A percentile compares a stretch with the other conserved stretches of the same genome.
These are phyloP conservation scores for Drosophila lowei DNA, from an alignment of 1,140 invertebrate species.

Conservation along the genomic window DNA sequence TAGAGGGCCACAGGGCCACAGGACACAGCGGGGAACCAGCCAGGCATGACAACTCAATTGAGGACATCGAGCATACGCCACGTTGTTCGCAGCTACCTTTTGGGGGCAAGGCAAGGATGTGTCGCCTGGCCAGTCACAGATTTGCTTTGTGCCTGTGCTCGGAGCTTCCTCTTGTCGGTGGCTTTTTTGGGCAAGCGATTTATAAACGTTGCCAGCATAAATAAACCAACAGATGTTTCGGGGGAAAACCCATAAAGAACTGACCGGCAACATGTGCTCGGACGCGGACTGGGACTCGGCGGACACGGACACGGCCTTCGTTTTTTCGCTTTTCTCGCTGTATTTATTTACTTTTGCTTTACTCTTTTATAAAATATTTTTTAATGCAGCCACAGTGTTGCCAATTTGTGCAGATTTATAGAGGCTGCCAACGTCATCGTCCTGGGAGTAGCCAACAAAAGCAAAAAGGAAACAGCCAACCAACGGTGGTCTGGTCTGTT, in stretches of 20 bases:
- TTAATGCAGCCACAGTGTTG: constrained; percentile 79
- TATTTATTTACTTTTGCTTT: constrained; percentile 81
- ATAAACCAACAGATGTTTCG: constrained; percentile 74
- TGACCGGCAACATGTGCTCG: constrained; percentile 70
- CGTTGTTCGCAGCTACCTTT: constrained; percentile 55
- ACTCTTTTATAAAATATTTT: constrained; percentile 79
- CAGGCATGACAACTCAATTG: constrained; percentile 71
- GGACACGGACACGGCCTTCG: no score
- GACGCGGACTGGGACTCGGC: neutral
- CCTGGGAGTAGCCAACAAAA: constrained; percentile 23
- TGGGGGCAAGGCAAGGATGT: constrained; percentile 20
- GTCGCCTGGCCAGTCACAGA: constrained; percentile 51
- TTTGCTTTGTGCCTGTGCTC: constrained; percentile 31
- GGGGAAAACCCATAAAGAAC: constrained; percentile 35
- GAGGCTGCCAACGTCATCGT: constrained; percentile 52
- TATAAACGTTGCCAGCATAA: constrained; percentile 81
- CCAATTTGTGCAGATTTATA: constrained; percentile 81
- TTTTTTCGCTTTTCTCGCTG: constrained; percentile 43
- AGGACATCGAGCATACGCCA: constrained; percentile 71
- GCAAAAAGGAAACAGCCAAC: constrained; percentile 35
- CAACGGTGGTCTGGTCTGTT: constrained; percentile 1
- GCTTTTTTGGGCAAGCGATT: constrained; percentile 63
- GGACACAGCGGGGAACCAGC: neutral
- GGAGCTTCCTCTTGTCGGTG: constrained; percentile 18
- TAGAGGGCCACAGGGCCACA: neutral